phyloP scores from a whole-genome alignment of 2,888 invertebrate genomes.

The Harpalus rufipes region DNA sequence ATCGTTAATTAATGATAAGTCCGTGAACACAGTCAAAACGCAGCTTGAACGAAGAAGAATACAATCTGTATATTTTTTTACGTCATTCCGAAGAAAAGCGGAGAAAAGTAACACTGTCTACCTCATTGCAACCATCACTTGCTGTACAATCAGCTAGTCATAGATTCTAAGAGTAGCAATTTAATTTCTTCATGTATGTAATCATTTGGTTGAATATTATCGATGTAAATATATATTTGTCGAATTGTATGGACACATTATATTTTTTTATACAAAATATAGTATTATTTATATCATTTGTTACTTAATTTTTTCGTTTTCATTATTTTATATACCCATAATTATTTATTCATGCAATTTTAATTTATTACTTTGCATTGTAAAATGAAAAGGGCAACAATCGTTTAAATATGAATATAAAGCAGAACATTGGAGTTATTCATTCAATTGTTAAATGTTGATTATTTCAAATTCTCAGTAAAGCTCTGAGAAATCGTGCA shows the following conservation, averaged over 20 bases:
- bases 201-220: conserved; percentile 71
- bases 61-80: conserved; percentile 55
- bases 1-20: conserved; percentile 55
- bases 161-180: conserved; percentile 75
- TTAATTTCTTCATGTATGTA: conserved; percentile 71
- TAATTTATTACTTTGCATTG: neutral
- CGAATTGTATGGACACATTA: conserved; percentile 73
- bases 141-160: conserved; percentile 78
- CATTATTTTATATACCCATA: neutral
- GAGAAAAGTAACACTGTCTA: conserved; percentile 72
- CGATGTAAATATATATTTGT: conserved; percentile 66
- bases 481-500: conserved; percentile 18
- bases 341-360: conserved; percentile 2
- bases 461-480: conserved; percentile 1
- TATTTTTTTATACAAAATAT: conserved; percentile 77
- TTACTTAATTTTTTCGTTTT: conserved; percentile 67
- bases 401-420: neutral
- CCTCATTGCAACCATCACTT: conserved; percentile 77
- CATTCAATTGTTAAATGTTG: neutral
- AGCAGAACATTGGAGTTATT: neutral
- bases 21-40: conserved; percentile 39
- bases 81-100: conserved; percentile 62
- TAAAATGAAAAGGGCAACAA: neutral
- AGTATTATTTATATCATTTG: conserved; percentile 75
- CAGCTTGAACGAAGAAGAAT: conserved; percentile 23